Evolutionary conservation across 2,113 vertebrate genomes (phyloP), one percentile per base, ranked within the genome.

Genomic region (Xiphias gladius): DNA sequence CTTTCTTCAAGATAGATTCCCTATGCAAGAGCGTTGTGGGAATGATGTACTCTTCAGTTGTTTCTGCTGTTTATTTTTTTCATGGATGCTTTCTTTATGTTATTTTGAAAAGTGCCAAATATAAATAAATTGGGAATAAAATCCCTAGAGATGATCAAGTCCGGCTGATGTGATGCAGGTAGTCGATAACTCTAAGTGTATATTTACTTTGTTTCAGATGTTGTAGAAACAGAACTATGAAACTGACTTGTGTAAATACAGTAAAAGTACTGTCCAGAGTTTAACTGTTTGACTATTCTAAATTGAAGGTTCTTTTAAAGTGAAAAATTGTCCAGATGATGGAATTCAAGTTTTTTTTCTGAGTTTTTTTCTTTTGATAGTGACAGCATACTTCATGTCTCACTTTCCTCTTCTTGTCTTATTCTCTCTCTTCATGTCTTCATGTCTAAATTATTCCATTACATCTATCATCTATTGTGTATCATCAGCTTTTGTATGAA

Each of bases 201-300:
- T 43, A n/a, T 75, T 50, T 26, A 24, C 41, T 65, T 19, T n/a
- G n/a, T n/a, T n/a, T n/a, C n/a, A n/a, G n/a, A n/a, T 74, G 11
- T 8, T 65, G n/a, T 11, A 41, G 35, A 19, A 43, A 13, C 61
- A 28, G 1, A 52, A 35, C 32, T 35, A 4, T 35, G 3, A 35
- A 35, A 65, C 19, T 13, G 22, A 37, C 37, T 70, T 73, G 39
- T n/a, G 12, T 35, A 58, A 72, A 20, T 17, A 65, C 11, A 32
- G 28, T 41, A 1, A 43, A 26, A 9, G 2, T 1, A 10, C 4
- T 28, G 9, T 19, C 20, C 20, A n/a, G 58, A 20, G 39, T 19
- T 30, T 0, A 30, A 16, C 20, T 12, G 39, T 19, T 9, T 1
- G 46, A 6, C 17, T 20, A 7, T 19, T 7, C 17, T 19, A 17